These are phyloP conservation scores for Eupithecia exiguata DNA, from an alignment of 2,888 invertebrate species.

Conservation along the genomic window DNA sequence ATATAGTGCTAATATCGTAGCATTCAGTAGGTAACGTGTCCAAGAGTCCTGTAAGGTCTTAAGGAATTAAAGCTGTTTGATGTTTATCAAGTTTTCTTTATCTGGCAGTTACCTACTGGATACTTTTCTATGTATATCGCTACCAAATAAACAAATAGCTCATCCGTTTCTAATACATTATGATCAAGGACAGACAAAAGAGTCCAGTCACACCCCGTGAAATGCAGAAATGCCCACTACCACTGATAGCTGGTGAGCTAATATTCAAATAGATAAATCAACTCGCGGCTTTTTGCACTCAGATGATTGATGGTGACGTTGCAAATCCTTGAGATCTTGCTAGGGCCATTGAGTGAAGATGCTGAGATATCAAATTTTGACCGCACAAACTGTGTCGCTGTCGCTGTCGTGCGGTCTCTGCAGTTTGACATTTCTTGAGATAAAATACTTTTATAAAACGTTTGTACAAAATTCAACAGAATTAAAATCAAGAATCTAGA, in stretches of 20 bases:
- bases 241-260: constrained; percentile 54
- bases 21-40: too few species aligned
- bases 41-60: too few species aligned
- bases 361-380: constrained; percentile 61
- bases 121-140: neutral
- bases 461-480: neutral
- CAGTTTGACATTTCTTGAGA: constrained; percentile 40
- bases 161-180: constrained; percentile 23
- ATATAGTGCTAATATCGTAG: neutral
- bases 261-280: constrained; percentile 81
- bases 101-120: neutral
- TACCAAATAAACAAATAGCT: neutral
- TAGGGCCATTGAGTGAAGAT: constrained; percentile 49
- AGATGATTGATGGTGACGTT: constrained; percentile 71
- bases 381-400: constrained; percentile 60
- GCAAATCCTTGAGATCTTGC: constrained; percentile 65
- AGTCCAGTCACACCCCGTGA: constrained; percentile 34
- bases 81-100: neutral
- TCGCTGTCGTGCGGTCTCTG: too few species aligned
- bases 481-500: neutral
- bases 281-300: constrained; percentile 68
- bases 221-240: constrained; percentile 54
- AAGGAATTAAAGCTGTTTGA: too few species aligned
- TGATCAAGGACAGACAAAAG: constrained; percentile 20
- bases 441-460: neutral